Evolutionary conservation across 2,797 vertebrate genomes (phyloP), one percentile per base, ranked within the genome.

Genomic region (Nyctalus aviator): DNA sequence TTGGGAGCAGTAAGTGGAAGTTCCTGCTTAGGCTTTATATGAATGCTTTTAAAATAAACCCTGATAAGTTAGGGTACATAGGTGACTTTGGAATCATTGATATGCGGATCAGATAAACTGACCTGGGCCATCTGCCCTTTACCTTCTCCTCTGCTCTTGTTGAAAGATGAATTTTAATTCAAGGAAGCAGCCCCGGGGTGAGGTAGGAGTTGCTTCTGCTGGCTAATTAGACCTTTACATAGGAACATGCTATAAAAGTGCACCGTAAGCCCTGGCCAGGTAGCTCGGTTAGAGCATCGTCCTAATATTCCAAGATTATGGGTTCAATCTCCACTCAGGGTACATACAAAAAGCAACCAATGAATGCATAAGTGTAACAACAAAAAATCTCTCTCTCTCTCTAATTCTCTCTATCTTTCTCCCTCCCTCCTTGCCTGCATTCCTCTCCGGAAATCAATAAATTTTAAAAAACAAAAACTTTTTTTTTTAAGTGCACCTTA

Each of bases 21-120:
- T 41, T 13, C 48, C 21, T 78, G 41, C 37, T 91, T 75, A 57
- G 59, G 44, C 9, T 90, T 90, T 77, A 73, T 12, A 32, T 2
- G 11, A 81, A 62, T 62, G 30, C 20, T 37, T 95, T 88, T 64
- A 64, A 82, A 90, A 79, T 18, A 79, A 89, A 44, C 23, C 59
- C 32, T 41, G 20, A 4, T 76, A 48, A 71, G 85, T 5, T 75
- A 21, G 46, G 30, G 18, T 48, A 48, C 59, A 83, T 84, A 90
- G 59, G n/a, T 62, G 46, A 11, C 14, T 90, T 76, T 83, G 50
- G 84, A 76, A 85, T 57, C 55, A 84, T 10, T 84, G 3, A 64
- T 30, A 18, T n/a, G 6, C 37, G 18, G 9, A 90, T 48, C n/a
- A n/a, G 25, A 41, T 84, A 69, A 87, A 64, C 20, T 44, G 3